Evolutionary conservation across 2,113 vertebrate species (phyloP), one percentile per base, ranked within the genome.

Genomic region (Lethenteron camtschaticum): DNA sequence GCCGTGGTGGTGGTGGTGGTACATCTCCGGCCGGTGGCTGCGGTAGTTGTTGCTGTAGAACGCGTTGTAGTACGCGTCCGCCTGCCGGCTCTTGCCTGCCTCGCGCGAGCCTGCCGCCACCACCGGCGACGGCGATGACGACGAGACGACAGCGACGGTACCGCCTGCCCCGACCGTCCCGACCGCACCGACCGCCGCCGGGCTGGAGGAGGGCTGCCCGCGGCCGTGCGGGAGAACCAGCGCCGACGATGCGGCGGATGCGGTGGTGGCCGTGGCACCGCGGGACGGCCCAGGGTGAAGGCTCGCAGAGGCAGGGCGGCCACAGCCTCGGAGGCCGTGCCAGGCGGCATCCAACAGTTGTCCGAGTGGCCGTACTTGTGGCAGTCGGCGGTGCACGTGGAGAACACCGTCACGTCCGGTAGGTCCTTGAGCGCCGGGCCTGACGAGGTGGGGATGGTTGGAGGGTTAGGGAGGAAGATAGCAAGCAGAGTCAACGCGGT

Each of bases 1-100:
- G 5, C 41, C 41, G 41, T 41, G 41, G 41, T 41, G 41, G 4
- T 41, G 41, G 41, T 41, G 41, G 1, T 66, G 14, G 10, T 66
- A 66, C n/a, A 66, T n/a, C 20, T 66, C 60, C 8, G 60, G 60
- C 41, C 41, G 41, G 60, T 66, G 60, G 20, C 60, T 20, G 20
- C 60, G 60, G 60, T 66, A 66, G 60, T 66, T 16, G 60, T 66
- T 66, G 60, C 60, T 66, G 60, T 66, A 66, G 20, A 66, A 66
- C 9, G 60, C 60, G 10, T 66, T 66, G 60, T 66, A 66, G 60
- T 66, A 66, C n/a, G 60, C n/a, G 60, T 66, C 60, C n/a, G 14
- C 60, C 20, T 66, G 60, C n/a, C 60, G 20, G 60, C 60, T 10
- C 20, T 66, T 66, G 60, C 14, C 10, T 9, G 14, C 14, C 14